Percentiles rank a stretch among this genome's conserved stretches.
Evolutionary conservation across 2,888 invertebrate genomes (phyloP).

Genomic region (Auanema freiburgensis): DNA sequence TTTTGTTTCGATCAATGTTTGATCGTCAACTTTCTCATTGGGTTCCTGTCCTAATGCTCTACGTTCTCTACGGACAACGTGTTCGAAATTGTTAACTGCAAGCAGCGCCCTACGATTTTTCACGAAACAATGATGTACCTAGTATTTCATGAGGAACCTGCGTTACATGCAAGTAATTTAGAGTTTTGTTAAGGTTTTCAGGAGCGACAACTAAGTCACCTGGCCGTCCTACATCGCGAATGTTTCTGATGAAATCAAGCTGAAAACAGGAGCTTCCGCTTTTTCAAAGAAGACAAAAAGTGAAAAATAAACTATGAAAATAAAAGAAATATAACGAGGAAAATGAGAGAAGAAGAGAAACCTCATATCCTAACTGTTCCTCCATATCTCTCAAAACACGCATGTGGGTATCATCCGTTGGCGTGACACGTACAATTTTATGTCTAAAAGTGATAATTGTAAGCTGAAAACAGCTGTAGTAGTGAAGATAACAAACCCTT

Average conservation of each 20-base stretch:
- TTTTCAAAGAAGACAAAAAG: not conserved
- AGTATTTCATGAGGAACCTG: slow-evolving; percentile 14
- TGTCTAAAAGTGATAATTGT: slow-evolving; percentile 3
- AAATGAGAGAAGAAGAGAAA: not conserved
- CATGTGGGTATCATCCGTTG: slow-evolving; percentile 11
- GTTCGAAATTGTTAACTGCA: slow-evolving; percentile 11
- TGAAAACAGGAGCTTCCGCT: not conserved
- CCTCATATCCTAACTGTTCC: slow-evolving; percentile 8
- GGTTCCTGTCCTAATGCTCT: slow-evolving; percentile 10
- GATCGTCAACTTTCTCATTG: not conserved
- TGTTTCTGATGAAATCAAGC: not conserved
- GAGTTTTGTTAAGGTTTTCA: slow-evolving; percentile 1
- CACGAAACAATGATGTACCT: slow-evolving; percentile 3
- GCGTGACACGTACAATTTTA: slow-evolving; percentile 11
- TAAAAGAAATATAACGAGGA: not conserved
- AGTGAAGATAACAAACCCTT: slow-evolving; percentile 2
- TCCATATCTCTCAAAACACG: slow-evolving; percentile 8
- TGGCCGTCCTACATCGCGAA: not conserved
- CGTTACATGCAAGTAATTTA: slow-evolving; percentile 8
- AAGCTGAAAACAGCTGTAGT: not conserved
- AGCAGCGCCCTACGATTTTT: not conserved
- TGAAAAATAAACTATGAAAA: not conserved
- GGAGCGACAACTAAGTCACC: not conserved
- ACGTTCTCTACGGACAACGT: slow-evolving; percentile 2
- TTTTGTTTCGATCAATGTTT: slow-evolving; percentile 4